Conservation (phyloP, 2,888 invertebrate genomes). For the Philereme vetulata region DNA sequence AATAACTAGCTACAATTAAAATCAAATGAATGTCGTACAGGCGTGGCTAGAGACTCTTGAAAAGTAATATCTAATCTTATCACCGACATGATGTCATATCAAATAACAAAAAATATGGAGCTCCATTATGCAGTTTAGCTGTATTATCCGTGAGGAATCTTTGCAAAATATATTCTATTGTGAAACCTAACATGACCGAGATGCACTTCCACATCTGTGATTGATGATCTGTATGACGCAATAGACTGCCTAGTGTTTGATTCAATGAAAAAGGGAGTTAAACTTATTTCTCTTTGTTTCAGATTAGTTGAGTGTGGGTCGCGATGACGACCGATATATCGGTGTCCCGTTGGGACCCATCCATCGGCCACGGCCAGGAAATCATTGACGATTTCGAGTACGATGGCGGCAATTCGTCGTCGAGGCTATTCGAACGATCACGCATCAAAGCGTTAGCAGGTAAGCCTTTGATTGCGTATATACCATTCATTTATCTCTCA, state of each 20-base stretch:
- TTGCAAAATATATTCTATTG: conserved; percentile 21
- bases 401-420: conserved; percentile 99
- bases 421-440: conserved; percentile 99
- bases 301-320: conserved; percentile 77
- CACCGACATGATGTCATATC: conserved; percentile 63
- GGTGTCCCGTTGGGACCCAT: conserved; percentile 98
- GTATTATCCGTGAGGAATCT: conserved; percentile 38
- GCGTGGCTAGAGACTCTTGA: conserved; percentile 56
- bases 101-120: conserved; percentile 54
- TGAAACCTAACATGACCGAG: conserved; percentile 11
- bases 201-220: not conserved
- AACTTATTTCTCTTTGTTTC: conserved; percentile 43
- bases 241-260: not conserved
- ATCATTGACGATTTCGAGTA: conserved; percentile 99
- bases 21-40: conserved; percentile 45
- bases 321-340: conserved; percentile 98
- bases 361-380: conserved; percentile 93
- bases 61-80: conserved; percentile 70
- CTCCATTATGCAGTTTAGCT: conserved; percentile 44
- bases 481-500: not conserved
- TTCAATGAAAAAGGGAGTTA: not conserved
- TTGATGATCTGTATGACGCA: not conserved
- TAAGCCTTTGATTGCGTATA: conserved; percentile 62
- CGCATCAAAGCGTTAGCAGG: conserved; percentile 99
- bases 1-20: conserved; percentile 17